phyloP scores from a whole-genome alignment of 2,797 vertebrate species.

The Pelobates cultripes region DNA sequence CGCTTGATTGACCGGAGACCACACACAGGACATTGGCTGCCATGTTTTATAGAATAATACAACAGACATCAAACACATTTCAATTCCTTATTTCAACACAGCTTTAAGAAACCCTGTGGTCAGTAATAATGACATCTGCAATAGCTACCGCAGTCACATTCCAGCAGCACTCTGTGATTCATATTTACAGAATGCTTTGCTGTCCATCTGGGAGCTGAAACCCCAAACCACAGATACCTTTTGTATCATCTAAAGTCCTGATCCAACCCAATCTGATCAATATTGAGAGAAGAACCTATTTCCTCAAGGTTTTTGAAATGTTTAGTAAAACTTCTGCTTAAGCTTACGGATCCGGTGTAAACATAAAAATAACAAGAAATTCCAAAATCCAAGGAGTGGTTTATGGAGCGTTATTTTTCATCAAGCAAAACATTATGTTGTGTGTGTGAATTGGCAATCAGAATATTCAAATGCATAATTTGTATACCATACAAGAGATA shows the following conservation, averaged over 20 bases:
- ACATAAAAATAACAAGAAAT: too few relatives aligned
- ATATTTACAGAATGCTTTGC: not conserved
- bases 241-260: not conserved
- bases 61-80: constrained; percentile 51
- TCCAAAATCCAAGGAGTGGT: too few relatives aligned
- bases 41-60: constrained; percentile 52
- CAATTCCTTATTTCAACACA: constrained; percentile 47
- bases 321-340: too few relatives aligned
- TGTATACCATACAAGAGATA: too few relatives aligned
- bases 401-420: too few relatives aligned
- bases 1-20: constrained; percentile 45
- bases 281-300: too few relatives aligned
- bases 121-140: constrained; percentile 51
- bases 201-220: constrained; percentile 19
- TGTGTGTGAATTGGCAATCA: too few relatives aligned
- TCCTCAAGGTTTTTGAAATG: too few relatives aligned
- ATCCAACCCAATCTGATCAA: too few relatives aligned
- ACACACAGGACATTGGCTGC: constrained; percentile 51
- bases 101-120: constrained; percentile 50
- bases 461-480: too few relatives aligned
- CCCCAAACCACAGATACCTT: not conserved
- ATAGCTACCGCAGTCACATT: constrained; percentile 45
- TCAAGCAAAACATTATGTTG: too few relatives aligned
- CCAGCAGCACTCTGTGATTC: constrained; percentile 40
- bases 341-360: too few relatives aligned